Base-by-base conservation (phyloP, 92 coral and sea anemone genomes). In the Heteractis magnifica region DNA sequence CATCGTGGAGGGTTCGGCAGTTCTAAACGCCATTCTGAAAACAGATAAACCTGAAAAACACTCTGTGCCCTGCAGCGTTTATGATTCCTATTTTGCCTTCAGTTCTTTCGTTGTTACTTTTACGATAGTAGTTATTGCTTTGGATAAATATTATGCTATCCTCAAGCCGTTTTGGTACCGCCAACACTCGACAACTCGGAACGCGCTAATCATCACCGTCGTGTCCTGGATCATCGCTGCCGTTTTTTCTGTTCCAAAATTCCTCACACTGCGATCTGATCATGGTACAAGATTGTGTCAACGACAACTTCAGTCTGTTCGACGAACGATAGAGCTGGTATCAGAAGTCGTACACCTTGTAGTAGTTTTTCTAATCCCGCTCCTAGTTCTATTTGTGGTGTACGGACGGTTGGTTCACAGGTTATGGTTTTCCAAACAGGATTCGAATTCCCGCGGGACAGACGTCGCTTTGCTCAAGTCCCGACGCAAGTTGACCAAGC, bases 401-500 rank as follows among this genome's bases (percentile, higher is more conserved):
- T 88, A 91, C 64, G 83, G 85, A 0, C 85, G 88, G 7, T 51
- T 88, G 11, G 75, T 88, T 49, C 65, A 88, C 60, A 81, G 81
- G 71, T 56, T 88, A 3, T 91, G 94, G 94, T 79, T 88, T 82
- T 79, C 80, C 21, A 79, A 71, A 4, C 79, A 65, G 18, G 58
- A 52, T 0, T 21, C 78, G 18, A 56, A 52, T 0, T 21, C 78
- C 26, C 79, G 44, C 51, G 65, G 87, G 3, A 85, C 89, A 11
- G 84, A 82, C 51, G 51, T 83, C 52, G 84, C 76, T 4, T 71
- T 91, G 74, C 75, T 88, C 44, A 89, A 84, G 74, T 88, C 92
- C 12, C 83, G 94, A n/a, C 85, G 85, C 19, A 85, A 88, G 82
- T 58, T 91, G 34, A 91, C 91, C 65, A 88, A 88, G 41, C 91